Evolutionary conservation across 2,113 vertebrate genomes (phyloP), one percentile per base, ranked within the genome.

Genomic region (Rutilus rutilus): DNA sequence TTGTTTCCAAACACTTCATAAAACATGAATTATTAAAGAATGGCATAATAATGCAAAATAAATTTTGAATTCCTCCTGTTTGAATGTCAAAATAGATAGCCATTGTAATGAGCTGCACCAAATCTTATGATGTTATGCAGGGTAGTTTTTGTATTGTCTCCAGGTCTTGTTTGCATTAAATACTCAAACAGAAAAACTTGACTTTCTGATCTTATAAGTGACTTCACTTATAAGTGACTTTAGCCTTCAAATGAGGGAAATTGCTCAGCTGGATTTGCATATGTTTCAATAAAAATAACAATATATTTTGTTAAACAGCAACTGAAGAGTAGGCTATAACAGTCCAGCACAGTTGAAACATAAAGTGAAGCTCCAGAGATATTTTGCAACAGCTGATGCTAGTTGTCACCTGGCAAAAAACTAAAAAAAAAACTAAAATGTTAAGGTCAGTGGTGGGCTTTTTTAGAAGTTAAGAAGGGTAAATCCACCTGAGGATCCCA

Each of bases 401-500:
- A 8, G 17, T 15, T 52, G 17, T 69, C 57, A 62, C 59, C 52
- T 60, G 59, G 21, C 9, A 81, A 27, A 7, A 19, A 60, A 47
- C 11, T 0, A 12, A 59, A 10, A 11, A 57, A 23, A 23, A 25
- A 47, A 30, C n/a, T 19, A 15, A 75, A 54, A 77, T 25, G 27
- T 33, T 19, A 36, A 52, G 78, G 60, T 81, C 39, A 30, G 17
- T 52, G 5, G 11, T 67, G 42, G 39, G 78, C 30, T 69, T 64
- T 71, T 19, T 50, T 19, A 45, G 25, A 69, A 82, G 27, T 27
- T 7, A 42, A n/a, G 21, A 15, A 60, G 15, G 15, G 7, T 21
- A 54, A 77, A 77, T 57, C 75, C 45, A 77, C 75, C 50, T 77
- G 74, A 77, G 74, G 74, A 77, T 77, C 74, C 47, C 25, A 54